phyloP scores from a whole-genome alignment of 2,888 invertebrate genomes.

The Liposcelis brunnea region DNA sequence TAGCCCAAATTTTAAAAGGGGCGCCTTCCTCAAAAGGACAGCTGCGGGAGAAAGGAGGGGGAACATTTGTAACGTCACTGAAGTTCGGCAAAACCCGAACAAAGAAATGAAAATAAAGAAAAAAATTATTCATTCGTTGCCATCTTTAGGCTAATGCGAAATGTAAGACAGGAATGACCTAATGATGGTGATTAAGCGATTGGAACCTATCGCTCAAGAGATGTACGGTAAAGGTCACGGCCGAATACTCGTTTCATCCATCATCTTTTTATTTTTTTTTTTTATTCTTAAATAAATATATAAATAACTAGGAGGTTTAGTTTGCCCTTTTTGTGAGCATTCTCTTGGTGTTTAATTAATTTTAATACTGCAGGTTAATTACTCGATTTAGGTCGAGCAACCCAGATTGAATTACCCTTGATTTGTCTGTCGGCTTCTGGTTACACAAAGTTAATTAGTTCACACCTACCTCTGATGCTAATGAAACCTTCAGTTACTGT shows the following conservation, averaged over 20 bases:
- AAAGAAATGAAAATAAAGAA: background rate
- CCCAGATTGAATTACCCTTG: conserved; percentile 1
- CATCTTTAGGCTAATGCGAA: background rate
- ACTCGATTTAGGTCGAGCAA: background rate
- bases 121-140: too few species aligned
- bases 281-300: too few species aligned
- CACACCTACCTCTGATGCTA: background rate
- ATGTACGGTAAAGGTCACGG: background rate
- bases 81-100: too few species aligned
- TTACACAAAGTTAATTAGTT: conserved; percentile 1
- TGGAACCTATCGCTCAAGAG: background rate
- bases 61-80: too few species aligned
- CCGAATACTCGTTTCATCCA: background rate
- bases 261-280: background rate
- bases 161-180: too few species aligned
- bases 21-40: too few species aligned
- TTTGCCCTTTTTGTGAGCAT: too few species aligned
- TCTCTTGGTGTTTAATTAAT: background rate
- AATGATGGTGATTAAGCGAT: background rate
- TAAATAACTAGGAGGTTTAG: too few species aligned
- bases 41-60: too few species aligned
- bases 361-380: conserved; percentile 1
- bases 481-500: background rate
- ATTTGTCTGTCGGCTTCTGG: background rate
- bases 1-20: too few species aligned